phyloP scores from a whole-genome alignment of 1,140 invertebrate genomes.

The Nautilus pompilius region DNA sequence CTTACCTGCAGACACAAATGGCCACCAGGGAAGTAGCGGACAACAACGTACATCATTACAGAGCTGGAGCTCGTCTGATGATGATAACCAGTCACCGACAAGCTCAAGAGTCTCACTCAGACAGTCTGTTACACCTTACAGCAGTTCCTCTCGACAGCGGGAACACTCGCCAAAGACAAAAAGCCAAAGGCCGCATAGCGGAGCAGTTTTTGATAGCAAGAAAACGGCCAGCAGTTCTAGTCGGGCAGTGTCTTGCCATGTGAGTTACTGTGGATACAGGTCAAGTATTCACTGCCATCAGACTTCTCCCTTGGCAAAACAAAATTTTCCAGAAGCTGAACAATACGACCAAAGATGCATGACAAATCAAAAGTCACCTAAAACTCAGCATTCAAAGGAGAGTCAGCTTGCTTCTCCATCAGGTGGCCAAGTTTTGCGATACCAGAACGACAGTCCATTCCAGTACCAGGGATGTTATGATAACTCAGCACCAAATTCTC shows the following conservation, averaged over 20 bases:
- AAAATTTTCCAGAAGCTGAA: no score
- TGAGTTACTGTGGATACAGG: background rate
- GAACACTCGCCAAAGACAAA: background rate
- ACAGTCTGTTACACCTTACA: slow-evolving; percentile 8
- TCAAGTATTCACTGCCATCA: background rate
- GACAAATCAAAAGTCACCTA: no score
- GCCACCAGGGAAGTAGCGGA: slow-evolving; percentile 12
- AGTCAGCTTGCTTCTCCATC: no score
- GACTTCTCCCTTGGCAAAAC: background rate
- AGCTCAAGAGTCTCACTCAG: slow-evolving; percentile 5
- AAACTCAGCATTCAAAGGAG: no score
- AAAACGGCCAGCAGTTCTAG: background rate
- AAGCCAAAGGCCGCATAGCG: background rate
- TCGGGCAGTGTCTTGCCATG: background rate
- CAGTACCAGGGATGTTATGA: slow-evolving; percentile 17
- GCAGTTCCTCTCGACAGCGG: slow-evolving; percentile 7
- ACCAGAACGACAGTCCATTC: slow-evolving; percentile 40
- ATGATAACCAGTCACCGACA: slow-evolving; percentile 20
- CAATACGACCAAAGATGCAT: no score
- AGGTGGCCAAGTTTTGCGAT: slow-evolving; percentile 26
- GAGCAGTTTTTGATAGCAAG: background rate
- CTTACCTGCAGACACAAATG: slow-evolving; percentile 18
- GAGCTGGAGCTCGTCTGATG: slow-evolving; percentile 31
- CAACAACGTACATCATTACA: slow-evolving; percentile 9
- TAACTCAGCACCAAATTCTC: background rate